Base-by-base conservation (phyloP, 2,888 invertebrate genomes). In the Rhogogaster chlorosoma region DNA sequence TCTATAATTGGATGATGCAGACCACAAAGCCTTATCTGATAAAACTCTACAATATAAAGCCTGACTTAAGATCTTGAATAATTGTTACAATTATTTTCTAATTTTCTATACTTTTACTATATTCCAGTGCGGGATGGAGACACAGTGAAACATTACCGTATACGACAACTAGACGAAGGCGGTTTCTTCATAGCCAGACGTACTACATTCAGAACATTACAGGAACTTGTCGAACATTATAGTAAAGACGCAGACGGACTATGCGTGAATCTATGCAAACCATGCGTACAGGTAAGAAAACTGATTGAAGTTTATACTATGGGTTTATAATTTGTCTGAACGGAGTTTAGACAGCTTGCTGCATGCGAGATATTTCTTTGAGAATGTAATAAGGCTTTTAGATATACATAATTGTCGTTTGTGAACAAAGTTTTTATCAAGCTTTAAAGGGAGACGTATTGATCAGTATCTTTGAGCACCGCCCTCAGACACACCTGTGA, bases 131-230 rank as follows among this genome's bases (percentile, higher is more conserved):
- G 99, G 89, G 99, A 99, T 94, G 99, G 99, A 88, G 99, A 99
- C 94, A 99, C 99, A 80, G 99, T 99, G 87, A 99, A 99, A 93
- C 99, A 99, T 94, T 99, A 99, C 95, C 97, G 99, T 93, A 99
- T 99, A 94, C 96, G 99, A 90, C 99, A 99, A 94, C 95, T 99
- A 92, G 99, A 99, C 94, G 99, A 99, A 94, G 98, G 99, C 87
- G 99, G 99, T 84, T 99, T 99, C 95, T 99, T 99, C 95, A 99
- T 99, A 91, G 99, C 99, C 85, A 95, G 99, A 90, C 96, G 99
- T 93, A 99, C 99, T 90, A 99, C 99, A 87, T 99, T 99, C 95
- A 96, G 98, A 90, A 99, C 99, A 18, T 95, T 99, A 82, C 98
- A 99, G 94, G 99, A 99, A 94, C 96, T 99, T 84, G 99, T 99